Evolutionary conservation across 2,113 vertebrate species (phyloP), one percentile per base, ranked within the genome.

Genomic region (Shinisaurus crocodilurus): DNA sequence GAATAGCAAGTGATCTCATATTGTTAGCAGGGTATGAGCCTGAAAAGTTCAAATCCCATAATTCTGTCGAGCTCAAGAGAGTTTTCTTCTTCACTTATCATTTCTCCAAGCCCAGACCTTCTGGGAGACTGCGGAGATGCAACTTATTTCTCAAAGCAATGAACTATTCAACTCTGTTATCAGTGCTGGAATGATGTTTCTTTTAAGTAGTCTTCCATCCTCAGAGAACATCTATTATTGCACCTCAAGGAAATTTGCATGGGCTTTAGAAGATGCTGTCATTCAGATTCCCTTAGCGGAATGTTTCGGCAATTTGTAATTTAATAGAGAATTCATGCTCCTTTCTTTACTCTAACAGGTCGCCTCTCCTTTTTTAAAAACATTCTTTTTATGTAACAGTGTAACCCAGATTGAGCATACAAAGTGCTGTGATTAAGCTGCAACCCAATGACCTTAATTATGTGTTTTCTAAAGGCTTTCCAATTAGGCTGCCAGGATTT

Each of bases 401-500:
- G 50, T 81, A 81, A 91, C 82, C 84, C 94, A 82, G 72, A 92
- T 65, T 0, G 3, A 88, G 77, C 65, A 74, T 45, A 82, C 34
- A 85, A 67, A 76, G 18, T 88, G 37, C 32, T 86, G 32, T 23
- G 74, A 82, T 85, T 86, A 91, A 65, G 48, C 60, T 87, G 77
- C 23, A 85, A 2, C 60, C 48, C 9, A 63, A 50, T 80, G 2
- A 72, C n/a, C 60, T 88, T 82, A 40, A 40, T 91, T 29, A 54
- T 87, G 75, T 90, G 13, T 72, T 95, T 90, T 91, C 90, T 87
- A 93, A 90, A 10, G 25, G 1, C 60, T 45, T 89, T 13, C 3
- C 8, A 45, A 90, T 65, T 85, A 89, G 84, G 91, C 77, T 75
- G 88, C 34, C 50, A 63, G 48, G 82, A 83, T 95, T 89, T 89